Conservation (phyloP, 2,888 invertebrate species). For the Tricholauxania praeusta region DNA sequence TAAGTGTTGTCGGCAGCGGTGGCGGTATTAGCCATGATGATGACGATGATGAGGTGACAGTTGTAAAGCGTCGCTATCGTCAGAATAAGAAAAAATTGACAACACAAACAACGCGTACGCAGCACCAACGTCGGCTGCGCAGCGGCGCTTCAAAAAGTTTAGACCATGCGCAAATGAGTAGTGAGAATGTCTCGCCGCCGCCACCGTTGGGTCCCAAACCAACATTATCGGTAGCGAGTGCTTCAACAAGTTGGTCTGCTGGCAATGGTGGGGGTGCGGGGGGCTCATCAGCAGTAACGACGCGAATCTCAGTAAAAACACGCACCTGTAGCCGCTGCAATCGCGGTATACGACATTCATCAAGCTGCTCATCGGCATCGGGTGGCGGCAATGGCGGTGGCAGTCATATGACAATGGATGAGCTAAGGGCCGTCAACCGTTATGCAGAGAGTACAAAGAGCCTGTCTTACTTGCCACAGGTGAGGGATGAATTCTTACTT, state of each 20-base stretch:
- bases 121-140: slow-evolving; percentile 60
- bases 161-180: slow-evolving; percentile 47
- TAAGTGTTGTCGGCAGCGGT: slow-evolving; percentile 53
- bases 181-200: slow-evolving; percentile 8
- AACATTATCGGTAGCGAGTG: slow-evolving; percentile 34
- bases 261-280: slow-evolving; percentile 39
- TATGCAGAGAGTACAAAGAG: slow-evolving; percentile 93
- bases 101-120: slow-evolving; percentile 49
- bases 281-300: slow-evolving; percentile 36
- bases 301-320: slow-evolving; percentile 39
- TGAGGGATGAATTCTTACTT: slow-evolving; percentile 71
- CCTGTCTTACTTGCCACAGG: slow-evolving; percentile 91
- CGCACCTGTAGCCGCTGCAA: slow-evolving; percentile 64
- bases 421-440: slow-evolving; percentile 86
- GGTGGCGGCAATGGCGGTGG: slow-evolving; percentile 63
- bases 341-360: slow-evolving; percentile 65
- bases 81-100: slow-evolving; percentile 61
- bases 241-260: slow-evolving; percentile 40
- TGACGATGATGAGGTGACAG: slow-evolving; percentile 54
- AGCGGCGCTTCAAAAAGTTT: slow-evolving; percentile 56
- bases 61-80: slow-evolving; percentile 62
- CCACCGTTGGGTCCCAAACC: slow-evolving; percentile 26
- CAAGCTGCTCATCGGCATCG: slow-evolving; percentile 73
- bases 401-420: slow-evolving; percentile 79
- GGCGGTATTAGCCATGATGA: slow-evolving; percentile 56